Base-by-base conservation (phyloP, 2,888 invertebrate genomes). In the Agonopterix arenella region DNA sequence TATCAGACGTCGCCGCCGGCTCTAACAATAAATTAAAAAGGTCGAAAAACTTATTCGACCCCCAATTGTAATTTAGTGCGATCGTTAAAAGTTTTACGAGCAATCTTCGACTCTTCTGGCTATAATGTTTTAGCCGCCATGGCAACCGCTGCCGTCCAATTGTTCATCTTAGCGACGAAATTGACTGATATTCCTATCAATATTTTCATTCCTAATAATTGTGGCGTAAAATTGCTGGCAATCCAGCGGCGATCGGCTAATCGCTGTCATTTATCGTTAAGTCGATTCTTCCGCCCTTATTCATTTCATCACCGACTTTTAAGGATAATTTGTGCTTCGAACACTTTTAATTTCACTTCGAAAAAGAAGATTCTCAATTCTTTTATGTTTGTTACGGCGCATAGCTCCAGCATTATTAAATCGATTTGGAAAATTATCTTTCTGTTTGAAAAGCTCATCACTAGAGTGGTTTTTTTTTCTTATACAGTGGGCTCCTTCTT, bases 11-110 rank as follows among this genome's bases (percentile, higher is more conserved):
- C 56, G 56, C 60, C 55, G 52, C n/a, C 48, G 55, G 60, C 58
- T 56, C 62, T 61, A 58, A 64, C 65, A 66, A 74, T 78, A 75
- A 76, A 77, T 76, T 78, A 77, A 73, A 74, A 67, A 70, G 69
- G 68, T 68, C 68, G 69, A 72, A 64, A 71, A 73, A 78, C 70
- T 76, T 73, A 70, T 71, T 69, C 68, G 63, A 63, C 60, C 67
- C 67, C 68, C 70, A 68, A 79, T 78, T 73, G 78, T 76, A 76
- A 80, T 78, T 80, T 76, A 76, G 73, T 74, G 57, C 66, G 65
- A 67, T 67, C 78, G 72, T 80, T 80, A 80, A 76, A 79, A 79
- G 72, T 78, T 80, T 79, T 78, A 78, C 76, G 76, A 73, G 73
- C 77, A 73, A 78, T 80, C 76, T 76, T 76, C 69, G 73, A 67